Base-by-base conservation (phyloP, 1,140 invertebrate genomes). In the Psilanteris sp. region DNA sequence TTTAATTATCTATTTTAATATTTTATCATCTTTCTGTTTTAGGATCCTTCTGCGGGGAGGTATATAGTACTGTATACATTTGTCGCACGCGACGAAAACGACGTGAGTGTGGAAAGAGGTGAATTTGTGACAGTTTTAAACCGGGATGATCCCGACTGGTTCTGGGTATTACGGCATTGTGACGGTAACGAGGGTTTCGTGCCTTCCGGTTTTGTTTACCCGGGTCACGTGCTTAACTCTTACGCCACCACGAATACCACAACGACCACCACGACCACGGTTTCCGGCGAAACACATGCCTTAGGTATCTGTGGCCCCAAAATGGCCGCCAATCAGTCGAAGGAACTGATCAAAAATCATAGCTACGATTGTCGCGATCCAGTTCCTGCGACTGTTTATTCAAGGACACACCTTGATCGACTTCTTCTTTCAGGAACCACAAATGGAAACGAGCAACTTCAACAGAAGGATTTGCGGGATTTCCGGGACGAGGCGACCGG, bases 151-250 rank as follows among this genome's bases (percentile, higher is more conserved):
- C 93, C 95, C 0, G 96, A 98, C 84, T 98, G 97, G 97, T 97
- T 95, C 82, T 98, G 96, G 97, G 95, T 98, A 26, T 92, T 96
- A 11, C 90, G 95, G 57, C 86, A 88, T 54, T 95, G 94, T 78
- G 96, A 97, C 85, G 95, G 95, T 0, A 94, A 96, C 81, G 97
- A 98, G 89, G 97, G 97, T 6, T 98, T 98, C 87, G 96, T 98
- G 16, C 97, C 97, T 4, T 94, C 94, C 16, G 95, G 94, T n/a
- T 98, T 97, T 86, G 94, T 98, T 0, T 98, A 96, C 90, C 96
- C 96, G 3, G 95, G 87, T 7, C 87, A 88, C 37, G 86, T 87
- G 32, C 82, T 88, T 13, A 85, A 88, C 55, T 88, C 87, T 13
- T 87, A 88, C 32, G 79, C 85, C 1, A 84, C 84, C 15, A 84